phyloP scores from a whole-genome alignment of 2,888 invertebrate genomes.

The Drosophila imparisetae region DNA sequence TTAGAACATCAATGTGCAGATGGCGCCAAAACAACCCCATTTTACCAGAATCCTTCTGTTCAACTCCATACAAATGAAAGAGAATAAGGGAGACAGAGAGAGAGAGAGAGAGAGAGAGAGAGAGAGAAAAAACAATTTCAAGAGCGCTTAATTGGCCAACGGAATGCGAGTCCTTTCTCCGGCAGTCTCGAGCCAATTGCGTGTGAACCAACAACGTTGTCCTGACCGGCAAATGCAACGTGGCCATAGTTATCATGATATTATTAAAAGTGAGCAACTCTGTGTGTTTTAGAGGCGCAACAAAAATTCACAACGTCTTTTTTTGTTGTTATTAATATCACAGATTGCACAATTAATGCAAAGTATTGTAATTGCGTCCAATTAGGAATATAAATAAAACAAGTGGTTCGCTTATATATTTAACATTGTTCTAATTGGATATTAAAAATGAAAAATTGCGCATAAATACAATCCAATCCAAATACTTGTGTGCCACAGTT shows the following conservation, averaged over 20 bases:
- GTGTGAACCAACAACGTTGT: conserved; percentile 58
- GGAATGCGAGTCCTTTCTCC: conserved; percentile 31
- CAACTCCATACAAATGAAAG: conserved; percentile 2
- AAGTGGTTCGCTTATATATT: not conserved
- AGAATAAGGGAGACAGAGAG: not conserved
- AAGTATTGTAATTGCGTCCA: not conserved
- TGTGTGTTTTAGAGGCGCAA: conserved; percentile 9
- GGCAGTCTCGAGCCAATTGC: conserved; percentile 59
- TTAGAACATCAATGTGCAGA: conserved; percentile 13
- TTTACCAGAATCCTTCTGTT: not conserved
- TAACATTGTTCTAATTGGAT: not conserved
- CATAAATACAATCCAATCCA: not conserved
- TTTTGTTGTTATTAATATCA: not conserved
- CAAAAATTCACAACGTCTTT: conserved; percentile 6
- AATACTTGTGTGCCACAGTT: conserved; percentile 1
- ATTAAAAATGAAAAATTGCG: not conserved
- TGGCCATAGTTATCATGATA: conserved; percentile 33
- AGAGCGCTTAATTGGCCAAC: conserved; percentile 29
- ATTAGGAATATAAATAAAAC: not conserved
- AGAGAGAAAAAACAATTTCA: conserved; percentile 18
- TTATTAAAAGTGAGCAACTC: conserved; percentile 43
- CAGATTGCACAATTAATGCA: not conserved
- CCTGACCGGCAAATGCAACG: conserved; percentile 50
- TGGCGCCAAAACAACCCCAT: conserved; percentile 25
- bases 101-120: conserved; percentile 5